Evolutionary conservation across 2,888 invertebrate species (phyloP).

Genomic region (Cantharis nigra): DNA sequence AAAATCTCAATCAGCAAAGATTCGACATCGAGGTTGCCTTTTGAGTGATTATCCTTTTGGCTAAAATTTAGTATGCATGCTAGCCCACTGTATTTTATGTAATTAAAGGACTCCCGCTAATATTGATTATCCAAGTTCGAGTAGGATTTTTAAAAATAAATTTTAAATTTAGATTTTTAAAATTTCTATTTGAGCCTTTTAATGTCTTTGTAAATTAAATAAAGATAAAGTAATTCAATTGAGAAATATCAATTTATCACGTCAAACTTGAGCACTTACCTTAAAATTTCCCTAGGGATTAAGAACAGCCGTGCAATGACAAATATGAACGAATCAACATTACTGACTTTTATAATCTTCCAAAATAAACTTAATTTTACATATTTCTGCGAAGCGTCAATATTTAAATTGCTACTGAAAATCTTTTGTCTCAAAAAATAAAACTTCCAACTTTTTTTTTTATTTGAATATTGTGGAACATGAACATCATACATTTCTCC

Average conservation of each 20-base stretch:
- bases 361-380: neutral
- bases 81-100: too few relatives aligned
- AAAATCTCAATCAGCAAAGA: neutral
- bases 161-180: neutral
- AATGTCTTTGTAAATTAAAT: neutral
- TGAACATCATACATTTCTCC: neutral
- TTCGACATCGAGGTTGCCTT: neutral
- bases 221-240: constrained; percentile 1
- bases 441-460: neutral
- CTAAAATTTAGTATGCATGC: neutral
- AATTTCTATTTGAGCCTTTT: neutral
- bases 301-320: constrained; percentile 12
- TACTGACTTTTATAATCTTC: neutral
- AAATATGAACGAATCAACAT: constrained; percentile 14
- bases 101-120: too few relatives aligned
- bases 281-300: constrained; percentile 19
- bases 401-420: neutral
- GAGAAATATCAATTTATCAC: constrained; percentile 15
- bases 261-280: constrained; percentile 15
- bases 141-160: too few relatives aligned
- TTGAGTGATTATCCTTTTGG: neutral
- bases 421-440: neutral
- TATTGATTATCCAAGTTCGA: too few relatives aligned
- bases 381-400: neutral
- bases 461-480: neutral